These are phyloP conservation scores for Apamea epomidion DNA, from an alignment of 2,888 invertebrate species.

Conservation along the genomic window DNA sequence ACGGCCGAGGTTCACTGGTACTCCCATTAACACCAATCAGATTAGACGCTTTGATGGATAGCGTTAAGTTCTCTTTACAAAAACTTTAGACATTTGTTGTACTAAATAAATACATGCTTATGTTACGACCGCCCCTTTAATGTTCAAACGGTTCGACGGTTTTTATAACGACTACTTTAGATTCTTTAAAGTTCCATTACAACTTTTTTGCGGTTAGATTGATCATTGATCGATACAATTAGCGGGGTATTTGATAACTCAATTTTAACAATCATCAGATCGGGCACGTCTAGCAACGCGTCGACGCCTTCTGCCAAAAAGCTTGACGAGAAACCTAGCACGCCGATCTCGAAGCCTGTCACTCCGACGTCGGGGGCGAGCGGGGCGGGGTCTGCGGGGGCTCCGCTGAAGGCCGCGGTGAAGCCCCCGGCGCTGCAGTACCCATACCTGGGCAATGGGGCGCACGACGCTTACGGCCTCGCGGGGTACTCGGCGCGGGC, in stretches of 20 bases:
- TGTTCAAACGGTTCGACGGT: constrained; percentile 45
- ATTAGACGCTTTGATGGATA: constrained; percentile 81
- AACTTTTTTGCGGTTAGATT: constrained; percentile 54
- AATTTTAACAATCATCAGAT: constrained; percentile 85
- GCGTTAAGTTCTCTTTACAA: constrained; percentile 75
- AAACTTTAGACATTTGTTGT: constrained; percentile 76
- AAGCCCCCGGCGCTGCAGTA: constrained; percentile 92
- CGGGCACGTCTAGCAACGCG: constrained; percentile 97
- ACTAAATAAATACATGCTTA: constrained; percentile 58
- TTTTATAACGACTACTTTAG: constrained; percentile 49
- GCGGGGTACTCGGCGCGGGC: constrained; percentile 89
- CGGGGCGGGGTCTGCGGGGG: constrained; percentile 91
- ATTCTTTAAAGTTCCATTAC: constrained; percentile 46
- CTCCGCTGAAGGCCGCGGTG: constrained; percentile 89
- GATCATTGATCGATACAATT: constrained; percentile 51
- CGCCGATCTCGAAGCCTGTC: constrained; percentile 97
- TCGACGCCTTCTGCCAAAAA: constrained; percentile 97
- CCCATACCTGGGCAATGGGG: constrained; percentile 91
- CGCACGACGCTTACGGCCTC: constrained; percentile 87
- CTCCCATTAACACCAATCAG: constrained; percentile 82
- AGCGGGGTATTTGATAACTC: constrained; percentile 52
- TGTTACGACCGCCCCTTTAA: constrained; percentile 45
- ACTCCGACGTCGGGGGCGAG: constrained; percentile 94
- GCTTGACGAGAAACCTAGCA: constrained; percentile 96
- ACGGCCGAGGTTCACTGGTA: constrained; percentile 74